Conservation (phyloP, 2,888 invertebrate species). For the Lapara coniferarum region DNA sequence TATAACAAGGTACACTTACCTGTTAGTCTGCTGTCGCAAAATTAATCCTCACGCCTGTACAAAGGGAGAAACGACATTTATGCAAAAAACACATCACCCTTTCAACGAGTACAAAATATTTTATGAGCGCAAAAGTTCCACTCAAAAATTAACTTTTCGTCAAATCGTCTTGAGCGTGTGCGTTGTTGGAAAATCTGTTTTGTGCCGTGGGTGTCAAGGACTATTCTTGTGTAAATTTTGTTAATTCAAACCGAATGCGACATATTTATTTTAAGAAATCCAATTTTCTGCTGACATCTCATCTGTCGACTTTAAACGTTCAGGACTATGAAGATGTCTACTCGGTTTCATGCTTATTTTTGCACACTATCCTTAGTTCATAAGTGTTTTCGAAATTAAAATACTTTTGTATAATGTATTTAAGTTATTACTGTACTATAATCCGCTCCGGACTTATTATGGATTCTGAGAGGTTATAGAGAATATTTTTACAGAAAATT, state of each 20-base stretch:
- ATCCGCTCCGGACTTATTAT: conserved; percentile 28
- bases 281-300: conserved; percentile 84
- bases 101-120: conserved; percentile 60
- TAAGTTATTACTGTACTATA: conserved; percentile 37
- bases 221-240: conserved; percentile 40
- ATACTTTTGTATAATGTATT: conserved; percentile 32
- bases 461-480: not conserved
- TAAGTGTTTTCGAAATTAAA: conserved; percentile 50
- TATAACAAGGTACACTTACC: conserved; percentile 67
- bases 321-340: conserved; percentile 71
- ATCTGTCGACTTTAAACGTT: conserved; percentile 82
- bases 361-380: conserved; percentile 59
- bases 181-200: conserved; percentile 41
- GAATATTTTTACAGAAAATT: not conserved
- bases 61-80: conserved; percentile 54
- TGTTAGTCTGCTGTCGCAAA: conserved; percentile 55
- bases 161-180: conserved; percentile 41
- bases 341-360: conserved; percentile 76
- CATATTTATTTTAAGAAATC: conserved; percentile 84
- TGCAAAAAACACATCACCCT: conserved; percentile 55
- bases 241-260: conserved; percentile 73
- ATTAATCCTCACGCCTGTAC: conserved; percentile 60
- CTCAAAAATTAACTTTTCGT: conserved; percentile 77
- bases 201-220: conserved; percentile 41
- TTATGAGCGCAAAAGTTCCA: conserved; percentile 69